A percentile compares a stretch with the other conserved stretches of the same genome.
phyloP scores from a whole-genome alignment of 1,140 invertebrate species.

The Araneus ventricosus region DNA sequence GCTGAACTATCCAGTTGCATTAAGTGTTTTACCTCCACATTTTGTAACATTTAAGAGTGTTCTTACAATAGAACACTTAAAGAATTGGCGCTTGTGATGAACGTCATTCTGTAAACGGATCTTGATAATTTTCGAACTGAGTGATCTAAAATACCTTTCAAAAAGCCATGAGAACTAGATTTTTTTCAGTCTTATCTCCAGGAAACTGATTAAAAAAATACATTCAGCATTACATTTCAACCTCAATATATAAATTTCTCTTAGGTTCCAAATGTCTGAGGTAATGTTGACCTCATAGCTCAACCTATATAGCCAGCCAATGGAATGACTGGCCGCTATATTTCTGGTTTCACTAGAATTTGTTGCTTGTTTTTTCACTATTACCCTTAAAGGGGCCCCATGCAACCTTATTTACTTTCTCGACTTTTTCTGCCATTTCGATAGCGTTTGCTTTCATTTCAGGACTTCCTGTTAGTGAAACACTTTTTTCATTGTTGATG shows the following conservation, averaged over 20 bases:
- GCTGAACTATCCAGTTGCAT: no score
- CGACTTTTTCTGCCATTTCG: slow-evolving; percentile 34
- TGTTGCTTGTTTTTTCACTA: slow-evolving; percentile 1
- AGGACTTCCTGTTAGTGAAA: slow-evolving; percentile 71
- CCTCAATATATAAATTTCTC: slow-evolving; percentile 35
- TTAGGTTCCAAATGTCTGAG: slow-evolving; percentile 2
- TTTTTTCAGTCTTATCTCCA: background rate
- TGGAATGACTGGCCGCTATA: slow-evolving; percentile 52
- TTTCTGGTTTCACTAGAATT: slow-evolving; percentile 33
- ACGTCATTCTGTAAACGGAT: no score
- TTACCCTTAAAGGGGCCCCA: slow-evolving; percentile 42
- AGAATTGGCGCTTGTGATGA: no score
- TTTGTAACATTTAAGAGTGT: no score
- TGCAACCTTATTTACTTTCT: slow-evolving; percentile 66
- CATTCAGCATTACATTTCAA: slow-evolving; percentile 28
- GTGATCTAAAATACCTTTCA: no score
- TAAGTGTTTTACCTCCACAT: no score
- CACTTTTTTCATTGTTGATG: slow-evolving; percentile 21
- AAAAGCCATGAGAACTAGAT: background rate
- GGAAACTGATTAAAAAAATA: slow-evolving; percentile 40
- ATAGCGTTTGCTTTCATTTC: slow-evolving; percentile 67
- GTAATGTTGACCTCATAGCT: slow-evolving; percentile 38
- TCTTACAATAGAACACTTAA: no score
- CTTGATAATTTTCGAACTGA: no score
- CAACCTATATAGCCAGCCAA: slow-evolving; percentile 69